Evolutionary conservation across 2,888 invertebrate species (phyloP).

Genomic region (Drosophila mercatorum): DNA sequence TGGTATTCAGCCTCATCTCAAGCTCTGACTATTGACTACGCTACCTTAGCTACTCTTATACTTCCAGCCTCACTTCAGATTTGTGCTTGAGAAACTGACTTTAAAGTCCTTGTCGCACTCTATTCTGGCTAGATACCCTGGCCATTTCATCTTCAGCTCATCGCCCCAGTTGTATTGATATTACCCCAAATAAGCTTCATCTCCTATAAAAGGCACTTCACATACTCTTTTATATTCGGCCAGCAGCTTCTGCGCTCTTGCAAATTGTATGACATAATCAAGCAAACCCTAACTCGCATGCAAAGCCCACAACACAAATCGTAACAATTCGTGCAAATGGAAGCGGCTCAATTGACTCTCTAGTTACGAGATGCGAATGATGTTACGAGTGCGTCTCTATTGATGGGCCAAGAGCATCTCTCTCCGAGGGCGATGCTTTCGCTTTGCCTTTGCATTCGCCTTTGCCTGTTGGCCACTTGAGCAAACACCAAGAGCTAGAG

Average conservation of each 20-base stretch:
- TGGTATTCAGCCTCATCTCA: not conserved
- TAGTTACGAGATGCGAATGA: conserved; percentile 26
- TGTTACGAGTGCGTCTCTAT: conserved; percentile 23
- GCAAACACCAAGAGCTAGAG: conserved; percentile 15
- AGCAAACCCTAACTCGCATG: conserved; percentile 2
- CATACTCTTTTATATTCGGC: conserved; percentile 2
- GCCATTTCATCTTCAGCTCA: not conserved
- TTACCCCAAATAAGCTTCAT: not conserved
- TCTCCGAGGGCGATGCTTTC: conserved; percentile 59
- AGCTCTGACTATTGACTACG: not conserved
- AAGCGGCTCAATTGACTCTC: conserved; percentile 40
- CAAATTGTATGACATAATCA: conserved; percentile 44
- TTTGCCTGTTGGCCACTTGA: conserved; percentile 53
- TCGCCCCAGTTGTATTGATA: not conserved
- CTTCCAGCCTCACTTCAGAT: not conserved
- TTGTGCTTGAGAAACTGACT: not conserved
- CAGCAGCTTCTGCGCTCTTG: not conserved
- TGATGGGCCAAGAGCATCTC: conserved; percentile 31
- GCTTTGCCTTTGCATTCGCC: conserved; percentile 42
- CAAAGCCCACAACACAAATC: conserved; percentile 30
- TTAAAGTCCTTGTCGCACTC: not conserved
- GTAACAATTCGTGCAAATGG: conserved; percentile 54
- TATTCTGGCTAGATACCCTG: not conserved
- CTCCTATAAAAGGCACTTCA: not conserved
- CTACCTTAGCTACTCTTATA: not conserved